Evolutionary conservation across 2,888 invertebrate species (phyloP), one percentile per base, ranked within the genome.

Genomic region (Chrysodeixis includens): DNA sequence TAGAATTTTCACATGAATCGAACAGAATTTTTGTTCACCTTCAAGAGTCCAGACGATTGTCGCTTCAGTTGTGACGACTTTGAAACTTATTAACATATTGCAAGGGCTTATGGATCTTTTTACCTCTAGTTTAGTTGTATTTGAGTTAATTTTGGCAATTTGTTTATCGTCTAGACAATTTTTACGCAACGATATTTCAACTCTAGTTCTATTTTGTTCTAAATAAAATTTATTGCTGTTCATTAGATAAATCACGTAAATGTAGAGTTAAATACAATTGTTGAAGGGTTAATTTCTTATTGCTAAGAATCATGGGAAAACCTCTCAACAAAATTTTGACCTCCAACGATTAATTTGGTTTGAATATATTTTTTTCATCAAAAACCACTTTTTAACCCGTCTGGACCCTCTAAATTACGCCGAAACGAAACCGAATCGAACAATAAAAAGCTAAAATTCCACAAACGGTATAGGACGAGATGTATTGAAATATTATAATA

Each of bases 401-500:
- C 93, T 93, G 91, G 92, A 93, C 92, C 90, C 85, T 89, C 83
- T 80, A 93, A 94, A 94, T 94, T 93, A 91, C 86, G 81, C 86
- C 78, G 85, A 87, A 85, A 88, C 85, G 87, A 90, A 90, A 90
- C 89, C 86, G 89, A 93, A 92, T 90, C 89, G 82, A 90, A 93
- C 88, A 93, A 93, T 89, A 94, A 94, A 93, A 94, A 91, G 88
- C 81, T 87, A 84, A 93, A 94, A 93, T 93, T 92, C 93, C 93
- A 91, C 89, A 92, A 93, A 91, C 92, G 90, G 88, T 93, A 93
- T 90, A 91, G 90, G 89, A 87, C 84, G 84, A 89, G 90, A 88
- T 84, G 89, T 92, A 94, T 93, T 93, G 94, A 93, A 95, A 94
- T 94, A 94, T 94, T 95, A 94, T 93, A 94, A 94, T 91, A 90